Evolutionary conservation across 2,797 vertebrate genomes (phyloP).

Genomic region (Basileuterus tristriatus): DNA sequence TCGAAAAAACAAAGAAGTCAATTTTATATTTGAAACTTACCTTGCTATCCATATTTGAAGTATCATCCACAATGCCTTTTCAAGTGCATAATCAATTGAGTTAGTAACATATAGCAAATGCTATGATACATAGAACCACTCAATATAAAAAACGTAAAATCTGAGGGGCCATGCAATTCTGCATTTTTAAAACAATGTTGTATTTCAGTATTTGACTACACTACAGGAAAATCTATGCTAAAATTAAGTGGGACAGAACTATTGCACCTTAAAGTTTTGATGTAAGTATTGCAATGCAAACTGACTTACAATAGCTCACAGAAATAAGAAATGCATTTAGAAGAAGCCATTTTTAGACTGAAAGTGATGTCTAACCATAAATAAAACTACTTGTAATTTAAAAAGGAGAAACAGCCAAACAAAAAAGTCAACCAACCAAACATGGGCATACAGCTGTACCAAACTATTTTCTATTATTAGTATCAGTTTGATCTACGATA

Average conservation of each 20-base stretch:
- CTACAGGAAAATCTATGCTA: neutral
- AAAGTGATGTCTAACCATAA: neutral
- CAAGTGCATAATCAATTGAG: fast-evolving
- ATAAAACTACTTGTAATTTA: neutral
- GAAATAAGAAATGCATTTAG: neutral
- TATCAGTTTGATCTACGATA: neutral
- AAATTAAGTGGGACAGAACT: neutral
- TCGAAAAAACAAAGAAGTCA: neutral
- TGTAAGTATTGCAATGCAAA: neutral
- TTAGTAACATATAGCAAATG: neutral
- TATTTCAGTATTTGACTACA: neutral
- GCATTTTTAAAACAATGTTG: neutral
- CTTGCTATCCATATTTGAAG: neutral
- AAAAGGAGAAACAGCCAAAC: neutral
- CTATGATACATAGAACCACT: neutral
- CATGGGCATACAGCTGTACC: neutral
- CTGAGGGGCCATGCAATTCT: neutral
- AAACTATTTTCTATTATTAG: neutral
- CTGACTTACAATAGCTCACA: fast-evolving
- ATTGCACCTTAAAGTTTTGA: neutral
- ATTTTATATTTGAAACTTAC: neutral
- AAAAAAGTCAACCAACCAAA: neutral
- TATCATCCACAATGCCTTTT: neutral
- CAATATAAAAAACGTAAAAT: neutral
- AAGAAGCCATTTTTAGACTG: neutral